A percentile compares a stretch with the other conserved stretches of the same genome.
Evolutionary conservation across 2,797 vertebrate genomes (phyloP).

Genomic region (Danio kyathit): DNA sequence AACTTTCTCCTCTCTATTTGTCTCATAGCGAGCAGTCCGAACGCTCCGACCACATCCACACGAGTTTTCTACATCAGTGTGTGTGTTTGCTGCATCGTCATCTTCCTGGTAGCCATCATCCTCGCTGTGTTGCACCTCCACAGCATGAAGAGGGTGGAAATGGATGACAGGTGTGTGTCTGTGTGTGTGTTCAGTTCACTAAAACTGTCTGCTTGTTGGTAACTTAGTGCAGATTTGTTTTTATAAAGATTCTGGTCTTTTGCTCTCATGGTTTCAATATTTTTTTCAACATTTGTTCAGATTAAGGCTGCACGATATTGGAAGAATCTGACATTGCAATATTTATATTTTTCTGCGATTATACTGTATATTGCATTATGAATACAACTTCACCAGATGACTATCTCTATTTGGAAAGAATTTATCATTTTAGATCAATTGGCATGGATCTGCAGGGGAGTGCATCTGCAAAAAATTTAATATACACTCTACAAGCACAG

Average conservation of each 20-base stretch:
- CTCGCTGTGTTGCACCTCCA: constrained; percentile 96
- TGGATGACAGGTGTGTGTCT: constrained; percentile 91
- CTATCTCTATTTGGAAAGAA: background rate
- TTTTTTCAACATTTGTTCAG: background rate
- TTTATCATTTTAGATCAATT: too few species aligned
- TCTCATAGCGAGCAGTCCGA: constrained; percentile 85
- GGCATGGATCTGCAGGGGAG: too few species aligned
- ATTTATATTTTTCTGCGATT: background rate
- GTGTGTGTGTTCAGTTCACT: background rate
- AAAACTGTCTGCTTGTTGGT: background rate
- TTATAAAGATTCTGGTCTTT: background rate
- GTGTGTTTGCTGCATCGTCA: constrained; percentile 97
- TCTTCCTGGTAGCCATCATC: constrained; percentile 98
- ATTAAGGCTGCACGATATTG: too few species aligned
- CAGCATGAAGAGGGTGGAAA: constrained; percentile 98
- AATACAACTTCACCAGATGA: too few species aligned
- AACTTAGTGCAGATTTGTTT: background rate
- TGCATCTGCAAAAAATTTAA: too few species aligned
- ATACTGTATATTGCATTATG: too few species aligned
- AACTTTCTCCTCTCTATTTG: background rate
- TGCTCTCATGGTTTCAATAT: background rate
- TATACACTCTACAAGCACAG: too few species aligned
- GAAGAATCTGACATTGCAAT: background rate
- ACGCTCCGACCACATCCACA: constrained; percentile 93
- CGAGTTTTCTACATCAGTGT: constrained; percentile 99